phyloP scores from a whole-genome alignment of 1,140 invertebrate genomes.

The Charaxes varanes region DNA sequence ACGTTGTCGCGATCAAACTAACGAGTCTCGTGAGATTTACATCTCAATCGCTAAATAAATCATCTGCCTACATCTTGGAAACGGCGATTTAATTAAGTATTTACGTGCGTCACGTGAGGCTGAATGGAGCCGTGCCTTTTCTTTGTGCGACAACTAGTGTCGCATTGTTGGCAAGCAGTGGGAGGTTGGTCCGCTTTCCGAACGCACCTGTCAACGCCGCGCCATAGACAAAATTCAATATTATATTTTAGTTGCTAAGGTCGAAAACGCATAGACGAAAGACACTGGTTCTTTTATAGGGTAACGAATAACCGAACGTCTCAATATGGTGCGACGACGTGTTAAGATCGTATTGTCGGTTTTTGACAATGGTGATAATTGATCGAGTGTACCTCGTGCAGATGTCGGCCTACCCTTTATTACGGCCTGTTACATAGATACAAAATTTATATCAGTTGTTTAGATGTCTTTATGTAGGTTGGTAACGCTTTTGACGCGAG shows the following conservation, averaged over 20 bases:
- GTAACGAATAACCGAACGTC: conserved; percentile 28
- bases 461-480: conserved; percentile 44
- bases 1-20: conserved; percentile 8
- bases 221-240: conserved; percentile 22
- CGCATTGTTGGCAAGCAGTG: conserved; percentile 61
- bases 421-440: conserved; percentile 31
- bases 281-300: conserved; percentile 25
- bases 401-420: conserved; percentile 60
- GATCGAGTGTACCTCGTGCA: conserved; percentile 52
- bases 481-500: conserved; percentile 48
- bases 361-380: conserved; percentile 60
- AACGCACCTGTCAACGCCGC: conserved; percentile 55
- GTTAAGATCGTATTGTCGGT: conserved; percentile 51
- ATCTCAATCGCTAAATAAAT: conserved; percentile 35
- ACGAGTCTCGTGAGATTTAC: conserved; percentile 33
- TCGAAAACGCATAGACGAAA: conserved; percentile 15
- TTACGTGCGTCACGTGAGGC: conserved; percentile 54
- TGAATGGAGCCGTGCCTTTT: conserved; percentile 39
- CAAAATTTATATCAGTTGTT: conserved; percentile 51
- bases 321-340: conserved; percentile 55
- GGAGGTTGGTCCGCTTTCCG: conserved; percentile 52
- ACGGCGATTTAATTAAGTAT: conserved; percentile 65
- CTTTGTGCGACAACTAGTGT: conserved; percentile 41
- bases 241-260: conserved; percentile 26
- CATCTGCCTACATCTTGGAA: conserved; percentile 50